phyloP scores from a whole-genome alignment of 2,797 vertebrate genomes.

The Sciurus vulgaris region DNA sequence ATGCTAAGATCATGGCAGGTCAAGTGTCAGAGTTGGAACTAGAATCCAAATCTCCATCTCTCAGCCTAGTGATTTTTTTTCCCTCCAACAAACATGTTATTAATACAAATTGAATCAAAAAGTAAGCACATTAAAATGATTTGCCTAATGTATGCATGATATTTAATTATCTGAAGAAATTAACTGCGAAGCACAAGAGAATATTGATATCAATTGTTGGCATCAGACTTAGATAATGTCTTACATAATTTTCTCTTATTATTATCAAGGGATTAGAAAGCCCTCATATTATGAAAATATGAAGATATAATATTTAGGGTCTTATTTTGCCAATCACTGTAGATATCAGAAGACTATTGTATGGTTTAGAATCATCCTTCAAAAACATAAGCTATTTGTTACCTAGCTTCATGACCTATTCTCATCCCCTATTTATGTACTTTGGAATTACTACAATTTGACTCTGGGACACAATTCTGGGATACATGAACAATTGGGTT shows the following conservation, averaged over 20 bases:
- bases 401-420: not conserved
- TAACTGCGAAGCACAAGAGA: slow-evolving; percentile 17
- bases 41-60: not conserved
- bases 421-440: not conserved
- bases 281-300: not conserved
- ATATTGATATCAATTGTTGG: not conserved
- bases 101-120: not conserved
- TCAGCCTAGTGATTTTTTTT: not conserved
- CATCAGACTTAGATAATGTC: slow-evolving; percentile 15
- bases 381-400: not conserved
- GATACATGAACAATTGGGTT: not conserved
- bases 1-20: not conserved
- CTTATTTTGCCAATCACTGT: not conserved
- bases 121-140: not conserved
- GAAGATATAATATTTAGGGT: not conserved
- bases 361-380: not conserved
- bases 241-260: not conserved
- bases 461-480: not conserved
- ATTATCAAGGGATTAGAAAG: slow-evolving; percentile 30
- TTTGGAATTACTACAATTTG: not conserved
- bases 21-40: not conserved
- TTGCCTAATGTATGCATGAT: not conserved
- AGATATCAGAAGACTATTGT: not conserved
- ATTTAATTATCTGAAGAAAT: slow-evolving; percentile 3
- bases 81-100: not conserved